A percentile compares a stretch with the other conserved stretches of the same genome.
These are phyloP conservation scores for Struthio camelus DNA, from an alignment of 2,113 vertebrate genomes.

Conservation along the genomic window DNA sequence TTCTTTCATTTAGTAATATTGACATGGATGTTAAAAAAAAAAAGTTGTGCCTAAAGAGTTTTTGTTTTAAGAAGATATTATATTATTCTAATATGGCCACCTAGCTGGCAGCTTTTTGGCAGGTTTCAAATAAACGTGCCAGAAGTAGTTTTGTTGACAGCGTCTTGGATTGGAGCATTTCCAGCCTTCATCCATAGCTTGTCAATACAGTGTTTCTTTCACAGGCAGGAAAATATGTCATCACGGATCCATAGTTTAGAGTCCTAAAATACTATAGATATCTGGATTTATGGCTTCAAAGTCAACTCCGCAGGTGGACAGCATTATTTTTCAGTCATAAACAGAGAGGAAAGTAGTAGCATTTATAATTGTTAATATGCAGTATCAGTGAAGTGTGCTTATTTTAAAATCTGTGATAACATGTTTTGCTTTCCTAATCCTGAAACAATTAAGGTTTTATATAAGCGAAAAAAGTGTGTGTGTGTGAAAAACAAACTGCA, in stretches of 20 bases:
- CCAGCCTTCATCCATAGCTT: background rate
- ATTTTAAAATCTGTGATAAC: slow-evolving; percentile 23
- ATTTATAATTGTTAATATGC: background rate
- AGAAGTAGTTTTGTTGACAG: slow-evolving; percentile 61
- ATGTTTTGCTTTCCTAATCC: slow-evolving; percentile 29
- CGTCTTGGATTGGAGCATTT: slow-evolving; percentile 21
- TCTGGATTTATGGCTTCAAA: slow-evolving; percentile 8
- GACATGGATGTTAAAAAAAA: background rate
- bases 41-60: background rate
- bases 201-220: slow-evolving; percentile 3
- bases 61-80: background rate
- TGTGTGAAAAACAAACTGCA: background rate
- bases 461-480: background rate
- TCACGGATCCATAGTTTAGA: background rate
- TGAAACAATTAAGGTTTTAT: background rate
- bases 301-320: background rate
- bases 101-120: slow-evolving; percentile 6
- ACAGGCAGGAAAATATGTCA: slow-evolving; percentile 29
- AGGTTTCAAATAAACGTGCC: slow-evolving; percentile 26
- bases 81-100: background rate
- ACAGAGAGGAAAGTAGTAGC: slow-evolving; percentile 2
- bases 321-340: background rate
- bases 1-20: background rate
- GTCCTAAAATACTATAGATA: slow-evolving; percentile 6
- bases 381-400: background rate